phyloP scores from a whole-genome alignment of 2,888 invertebrate species.

The Copidosoma aretas region DNA sequence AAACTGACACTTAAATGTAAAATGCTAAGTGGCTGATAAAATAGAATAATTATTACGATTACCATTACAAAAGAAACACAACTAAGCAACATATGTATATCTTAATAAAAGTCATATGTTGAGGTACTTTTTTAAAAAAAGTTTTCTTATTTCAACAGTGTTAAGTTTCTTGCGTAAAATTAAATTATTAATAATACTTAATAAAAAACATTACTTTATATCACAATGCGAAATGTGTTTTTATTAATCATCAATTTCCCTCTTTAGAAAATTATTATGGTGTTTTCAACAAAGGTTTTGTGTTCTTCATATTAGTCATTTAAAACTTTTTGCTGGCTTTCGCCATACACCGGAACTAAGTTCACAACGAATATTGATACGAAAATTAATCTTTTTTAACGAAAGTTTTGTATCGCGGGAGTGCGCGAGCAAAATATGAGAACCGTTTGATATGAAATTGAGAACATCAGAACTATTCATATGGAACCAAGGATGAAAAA shows the following conservation, averaged over 20 bases:
- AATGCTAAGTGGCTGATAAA: constrained; percentile 54
- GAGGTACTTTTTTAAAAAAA: constrained; percentile 62
- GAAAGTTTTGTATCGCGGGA: too few relatives aligned
- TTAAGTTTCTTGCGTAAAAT: constrained; percentile 15
- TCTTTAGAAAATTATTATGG: too few relatives aligned
- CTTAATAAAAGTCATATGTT: constrained; percentile 63
- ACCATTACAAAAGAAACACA: constrained; percentile 55
- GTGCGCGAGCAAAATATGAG: too few relatives aligned
- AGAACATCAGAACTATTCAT: too few relatives aligned
- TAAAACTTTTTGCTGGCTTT: too few relatives aligned
- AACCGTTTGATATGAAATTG: too few relatives aligned
- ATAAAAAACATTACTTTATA: constrained; percentile 23
- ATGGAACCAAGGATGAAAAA: too few relatives aligned
- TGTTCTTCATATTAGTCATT: too few relatives aligned
- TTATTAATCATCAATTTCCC: background rate
- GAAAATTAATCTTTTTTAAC: too few relatives aligned
- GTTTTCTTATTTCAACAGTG: constrained; percentile 46
- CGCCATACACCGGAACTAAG: too few relatives aligned
- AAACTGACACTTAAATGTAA: constrained; percentile 36
- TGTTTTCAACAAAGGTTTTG: too few relatives aligned
- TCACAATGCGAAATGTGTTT: constrained; percentile 11
- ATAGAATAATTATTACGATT: constrained; percentile 59
- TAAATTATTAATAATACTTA: constrained; percentile 13
- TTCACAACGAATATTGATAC: too few relatives aligned
- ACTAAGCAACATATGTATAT: constrained; percentile 62